Base-by-base conservation (phyloP, 2,888 invertebrate genomes). In the Melieria omissa region DNA sequence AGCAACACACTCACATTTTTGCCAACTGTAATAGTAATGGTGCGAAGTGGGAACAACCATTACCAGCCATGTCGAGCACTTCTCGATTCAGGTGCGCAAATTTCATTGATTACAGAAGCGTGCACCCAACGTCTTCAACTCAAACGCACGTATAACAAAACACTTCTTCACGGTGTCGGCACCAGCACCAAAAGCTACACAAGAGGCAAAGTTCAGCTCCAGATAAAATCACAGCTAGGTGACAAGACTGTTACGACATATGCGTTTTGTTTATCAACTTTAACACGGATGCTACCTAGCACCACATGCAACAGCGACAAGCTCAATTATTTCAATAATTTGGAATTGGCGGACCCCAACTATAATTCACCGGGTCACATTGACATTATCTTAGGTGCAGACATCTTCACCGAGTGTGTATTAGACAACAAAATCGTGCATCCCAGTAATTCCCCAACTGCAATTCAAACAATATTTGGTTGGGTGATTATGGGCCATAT, bases 21-120 rank as follows among this genome's bases (percentile, higher is more conserved):
- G 14, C 71, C 74, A 41, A 71, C 68, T 10, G 71, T 58, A 9
- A 16, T 71, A 12, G 65, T 71, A 9, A 57, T 62, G 61, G 60
- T 71, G 4, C 66, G 63, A 42, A 66, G 63, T 46, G 58, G 9
- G 4, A 61, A 10, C 29, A 69, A 64, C 41, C 10, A 41, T 12
- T 44, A 62, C n/a, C 68, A 72, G 60, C 60, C 68, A 41, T 75
- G 73, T 61, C 71, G 73, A 9, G 74, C 63, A 9, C 62, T 75
- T 3, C 55, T 75, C 5, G 74, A 75, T 67, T 73, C 72, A 44
- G 74, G 73, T 45, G 70, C 74, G 8, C 67, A 74, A 49, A 61
- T 72, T 9, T 71, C 68, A 8, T 54, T 75, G 4, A 71, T 75
- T 5, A 54, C 71, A 52, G 74, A 75, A 41, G 67, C 71, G 16